Base-by-base conservation (phyloP, 2,888 invertebrate species). In the Cylindroiulus punctatus region DNA sequence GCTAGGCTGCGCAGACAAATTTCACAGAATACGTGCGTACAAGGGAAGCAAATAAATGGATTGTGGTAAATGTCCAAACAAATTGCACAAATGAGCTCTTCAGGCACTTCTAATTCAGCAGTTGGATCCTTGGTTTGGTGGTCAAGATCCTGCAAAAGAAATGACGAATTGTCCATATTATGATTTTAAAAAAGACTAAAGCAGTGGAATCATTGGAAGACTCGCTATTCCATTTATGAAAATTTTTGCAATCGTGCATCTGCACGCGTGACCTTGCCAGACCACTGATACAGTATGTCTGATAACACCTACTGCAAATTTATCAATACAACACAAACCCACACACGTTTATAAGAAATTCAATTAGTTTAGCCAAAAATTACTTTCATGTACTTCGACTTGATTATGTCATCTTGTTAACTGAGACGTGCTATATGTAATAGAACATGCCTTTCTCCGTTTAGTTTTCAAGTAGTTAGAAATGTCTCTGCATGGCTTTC, bases 11-110 rank as follows among this genome's bases (percentile, higher is more conserved):
- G 81, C 22, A 88, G 65, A 65, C 88, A 88, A n/a, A 88, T 87
- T 82, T 88, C 88, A 85, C 88, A 88, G 85, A 88, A 88, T 36
- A 87, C 87, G 57, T 88, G 88, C 10, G 85, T 26, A 84, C 88
- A 88, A 4, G 88, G 88, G 52, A 84, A 81, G 26, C 76, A 52
- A 30, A 87, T 87, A 65, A 88, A 85, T 40, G 88, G 88, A 81
- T 87, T 86, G 86, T 87, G 87, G n/a, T 88, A 86, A 36, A 88
- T 44, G 65, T 88, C 88, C 32, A 88, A 87, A 57, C 88, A 88
- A 76, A 88, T 87, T 3, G 88, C 87, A 82, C 88, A 88, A 26
- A 86, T 83, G 36, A 88, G 44, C 26, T 87, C 82, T 22, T 87
- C 87, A 36, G 88, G 88, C 8, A 85, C 22, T 26, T 84, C 85